A percentile compares a stretch with the other conserved stretches of the same genome.
These are phyloP conservation scores for Octomys mimax DNA, from an alignment of 2,797 vertebrate genomes.

Conservation along the genomic window DNA sequence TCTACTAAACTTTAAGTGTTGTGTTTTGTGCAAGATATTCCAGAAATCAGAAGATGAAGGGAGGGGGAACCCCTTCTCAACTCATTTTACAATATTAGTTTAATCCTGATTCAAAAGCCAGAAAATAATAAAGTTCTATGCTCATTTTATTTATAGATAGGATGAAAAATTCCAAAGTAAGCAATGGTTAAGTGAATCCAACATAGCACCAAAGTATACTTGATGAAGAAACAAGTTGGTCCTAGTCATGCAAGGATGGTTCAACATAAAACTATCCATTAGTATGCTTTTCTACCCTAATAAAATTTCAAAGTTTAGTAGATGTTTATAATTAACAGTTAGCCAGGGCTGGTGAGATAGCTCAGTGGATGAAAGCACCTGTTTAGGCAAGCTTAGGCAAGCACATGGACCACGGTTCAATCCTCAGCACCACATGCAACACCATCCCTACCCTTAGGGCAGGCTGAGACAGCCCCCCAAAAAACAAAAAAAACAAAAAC, in stretches of 20 bases:
- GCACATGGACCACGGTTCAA: no score
- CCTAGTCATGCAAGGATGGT: not conserved
- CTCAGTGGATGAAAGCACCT: no score
- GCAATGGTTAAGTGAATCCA: not conserved
- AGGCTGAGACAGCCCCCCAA: no score
- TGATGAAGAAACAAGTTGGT: not conserved
- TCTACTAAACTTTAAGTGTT: not conserved
- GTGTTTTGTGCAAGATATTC: not conserved
- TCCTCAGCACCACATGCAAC: no score
- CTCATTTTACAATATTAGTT: not conserved
- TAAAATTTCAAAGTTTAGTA: not conserved
- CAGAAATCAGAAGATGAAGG: not conserved
- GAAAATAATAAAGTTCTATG: not conserved
- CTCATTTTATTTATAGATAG: not conserved
- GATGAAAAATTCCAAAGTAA: not conserved
- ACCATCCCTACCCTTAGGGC: no score
- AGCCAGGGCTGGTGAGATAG: no score
- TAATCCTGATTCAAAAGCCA: not conserved
- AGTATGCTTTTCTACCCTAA: not conserved
- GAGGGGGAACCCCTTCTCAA: not conserved
- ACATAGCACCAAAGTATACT: not conserved
- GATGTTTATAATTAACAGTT: not conserved
- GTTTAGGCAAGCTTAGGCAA: no score
- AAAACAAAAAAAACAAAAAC: no score
- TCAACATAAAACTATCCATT: not conserved